Conservation (phyloP, 2,797 vertebrate genomes). For the Florisuga fusca region DNA sequence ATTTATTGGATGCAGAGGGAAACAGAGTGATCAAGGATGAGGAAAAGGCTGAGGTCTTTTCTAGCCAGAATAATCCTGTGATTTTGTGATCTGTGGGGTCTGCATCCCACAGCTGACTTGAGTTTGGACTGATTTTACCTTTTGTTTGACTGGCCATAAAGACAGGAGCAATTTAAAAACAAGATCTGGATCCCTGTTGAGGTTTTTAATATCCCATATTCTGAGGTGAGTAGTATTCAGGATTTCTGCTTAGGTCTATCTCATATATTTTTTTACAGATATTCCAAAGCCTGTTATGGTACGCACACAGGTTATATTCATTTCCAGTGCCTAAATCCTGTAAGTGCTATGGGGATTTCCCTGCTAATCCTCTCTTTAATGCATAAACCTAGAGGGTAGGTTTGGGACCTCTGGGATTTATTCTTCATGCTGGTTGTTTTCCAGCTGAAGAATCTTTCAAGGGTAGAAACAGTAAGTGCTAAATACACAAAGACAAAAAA, state of each 20-base stretch:
- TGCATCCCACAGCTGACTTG: neutral
- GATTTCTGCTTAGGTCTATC: slow-evolving; percentile 20
- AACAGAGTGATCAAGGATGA: too few relatives aligned
- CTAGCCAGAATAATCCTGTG: too few relatives aligned
- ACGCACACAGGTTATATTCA: slow-evolving; percentile 38
- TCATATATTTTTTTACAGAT: slow-evolving; percentile 7
- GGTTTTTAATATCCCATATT: slow-evolving; percentile 16
- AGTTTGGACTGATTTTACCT: neutral
- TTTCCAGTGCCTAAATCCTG: slow-evolving; percentile 47
- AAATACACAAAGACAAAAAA: neutral
- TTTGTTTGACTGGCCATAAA: neutral
- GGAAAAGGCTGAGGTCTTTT: too few relatives aligned
- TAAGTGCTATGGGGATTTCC: slow-evolving; percentile 42
- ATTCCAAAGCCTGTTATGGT: slow-evolving; percentile 32
- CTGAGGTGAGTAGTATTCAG: slow-evolving; percentile 19
- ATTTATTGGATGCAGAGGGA: too few relatives aligned
- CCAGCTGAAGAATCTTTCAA: slow-evolving; percentile 21
- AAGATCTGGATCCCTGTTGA: neutral
- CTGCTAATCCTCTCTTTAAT: slow-evolving; percentile 48
- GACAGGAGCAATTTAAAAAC: slow-evolving; percentile 7
- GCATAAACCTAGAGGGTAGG: slow-evolving; percentile 12
- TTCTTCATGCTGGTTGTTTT: slow-evolving; percentile 33
- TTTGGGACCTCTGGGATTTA: slow-evolving; percentile 43
- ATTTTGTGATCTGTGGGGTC: neutral
- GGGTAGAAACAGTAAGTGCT: neutral